Base-by-base conservation (phyloP, 2,113 vertebrate species). In the Propithecus coquereli region DNA sequence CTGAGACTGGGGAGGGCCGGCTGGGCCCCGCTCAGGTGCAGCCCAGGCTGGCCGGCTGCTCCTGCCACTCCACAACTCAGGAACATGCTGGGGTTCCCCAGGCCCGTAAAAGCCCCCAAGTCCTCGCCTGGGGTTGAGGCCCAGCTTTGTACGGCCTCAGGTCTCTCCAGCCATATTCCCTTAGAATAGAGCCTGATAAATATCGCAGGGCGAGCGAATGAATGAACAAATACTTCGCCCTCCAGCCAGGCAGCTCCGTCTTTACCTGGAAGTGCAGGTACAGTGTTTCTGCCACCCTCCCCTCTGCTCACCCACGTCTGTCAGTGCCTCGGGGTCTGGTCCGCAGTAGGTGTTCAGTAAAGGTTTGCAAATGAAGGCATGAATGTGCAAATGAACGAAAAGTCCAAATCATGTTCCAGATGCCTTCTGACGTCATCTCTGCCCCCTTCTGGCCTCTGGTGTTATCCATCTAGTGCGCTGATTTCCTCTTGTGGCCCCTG, bases 171-270 rank as follows among this genome's bases (percentile, higher is more conserved):
- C 70, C 47, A 11, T 59, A 34, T 47, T 47, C 54, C 45, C 8
- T 45, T 40, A 37, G 37, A 54, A 18, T 1, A 63, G 25, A 0
- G 0, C n/a, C 34, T 2, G 1, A 27, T 57, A 23, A 63, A 32
- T 50, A 54, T 2, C 7, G 63, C 61, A 63, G 23, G 45, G 20
- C 3, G 59, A 32, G 68, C 6, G 45, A 73, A 59, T 34, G 34
- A 45, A 16, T 5, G 0, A 84, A 32, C 8, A 12, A 50, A 61
- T 8, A 8, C 40, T 3, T 1, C 4, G 0, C 17, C 22, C 22
- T 30, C 20, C 32, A 37, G 59, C 81, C 22, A 34, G 73, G 50
- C n/a, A 54, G 43, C 94, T 81, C 20, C 1, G 4, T 37, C 47
- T 50, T 3, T 14, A 13, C 4, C 37, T 20, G 27, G 59, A 40